Evolutionary conservation across 2,797 vertebrate species (phyloP), one percentile per base, ranked within the genome.

Genomic region (Nothura maculosa): DNA sequence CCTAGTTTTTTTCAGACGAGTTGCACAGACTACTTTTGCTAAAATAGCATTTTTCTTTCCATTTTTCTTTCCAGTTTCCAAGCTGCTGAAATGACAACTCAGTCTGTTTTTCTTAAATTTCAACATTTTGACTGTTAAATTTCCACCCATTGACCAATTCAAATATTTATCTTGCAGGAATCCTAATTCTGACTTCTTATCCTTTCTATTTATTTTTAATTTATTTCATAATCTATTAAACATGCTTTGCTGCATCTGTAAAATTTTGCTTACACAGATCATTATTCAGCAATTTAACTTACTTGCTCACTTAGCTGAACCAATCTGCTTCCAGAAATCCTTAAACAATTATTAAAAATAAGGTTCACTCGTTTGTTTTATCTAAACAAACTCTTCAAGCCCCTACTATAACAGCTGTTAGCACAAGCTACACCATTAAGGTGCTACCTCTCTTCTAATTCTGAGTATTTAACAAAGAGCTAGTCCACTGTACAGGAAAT

Each of bases 251-350:
- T 72, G 14, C 7, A 43, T 62, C 17, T 69, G 15, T 85, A 84
- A 91, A 88, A 73, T 69, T 25, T 27, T 83, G 24, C 86, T 93
- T 95, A 43, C 45, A 58, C 28, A 84, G n/a, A 86, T 81, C 20
- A 54, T 73, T 91, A 88, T 76, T 87, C 55, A 76, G 38, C 27
- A 79, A 42, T 78, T 81, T 83, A 72, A 72, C 47, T 72, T 81
- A 84, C 45, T 79, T 90, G 34, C 13, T 78, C n/a, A 92, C 76
- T 81, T 94, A 90, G 61, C 42, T 79, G 20, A 7, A 18, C 73
- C 50, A 88, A 88, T 86, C 81, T 92, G 88, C 93, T 81, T 88
- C 55, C 34, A 81, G 18, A 94, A 91, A 91, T 92, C 70, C 10
- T 47, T 62, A 76, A 86, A 42, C 48, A 92, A 69, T 92, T 87